Evolutionary conservation across 2,797 vertebrate genomes (phyloP).

Genomic region (Tiaroga cobitis): DNA sequence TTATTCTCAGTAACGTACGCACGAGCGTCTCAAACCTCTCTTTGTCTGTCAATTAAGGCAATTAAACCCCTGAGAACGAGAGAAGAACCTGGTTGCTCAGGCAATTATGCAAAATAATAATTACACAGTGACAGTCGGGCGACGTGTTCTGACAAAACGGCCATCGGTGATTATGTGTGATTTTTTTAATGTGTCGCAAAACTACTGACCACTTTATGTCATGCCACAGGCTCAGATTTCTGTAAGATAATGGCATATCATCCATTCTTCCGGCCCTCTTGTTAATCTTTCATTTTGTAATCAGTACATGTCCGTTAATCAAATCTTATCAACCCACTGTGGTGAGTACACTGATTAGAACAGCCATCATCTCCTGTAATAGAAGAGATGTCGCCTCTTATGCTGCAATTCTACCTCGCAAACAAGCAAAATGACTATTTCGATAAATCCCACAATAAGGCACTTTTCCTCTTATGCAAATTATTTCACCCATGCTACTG

Average conservation of each 20-base stretch:
- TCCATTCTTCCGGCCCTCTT: conserved; percentile 21
- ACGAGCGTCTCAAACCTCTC: conserved; percentile 23
- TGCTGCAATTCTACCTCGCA: conserved; percentile 39
- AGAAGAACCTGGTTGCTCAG: conserved; percentile 39
- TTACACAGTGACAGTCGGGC: conserved; percentile 41
- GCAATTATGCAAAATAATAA: conserved; percentile 57
- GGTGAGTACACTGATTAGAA: conserved; percentile 52
- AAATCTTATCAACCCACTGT: conserved; percentile 67
- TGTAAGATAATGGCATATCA: conserved; percentile 22
- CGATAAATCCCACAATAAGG: conserved; percentile 40
- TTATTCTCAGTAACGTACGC: conserved; percentile 38
- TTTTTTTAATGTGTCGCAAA: neutral
- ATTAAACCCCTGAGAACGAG: conserved; percentile 48
- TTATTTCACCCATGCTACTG: conserved; percentile 25
- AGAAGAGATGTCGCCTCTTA: conserved; percentile 51
- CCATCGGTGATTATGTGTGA: conserved; percentile 12
- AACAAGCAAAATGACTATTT: conserved; percentile 39
- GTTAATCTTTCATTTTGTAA: conserved; percentile 57
- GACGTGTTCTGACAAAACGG: conserved; percentile 25
- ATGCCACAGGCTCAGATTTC: conserved; percentile 15
- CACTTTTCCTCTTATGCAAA: conserved; percentile 54
- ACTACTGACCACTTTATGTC: conserved; percentile 23
- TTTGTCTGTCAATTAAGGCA: conserved; percentile 56
- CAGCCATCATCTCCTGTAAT: conserved; percentile 55
- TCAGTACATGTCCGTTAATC: conserved; percentile 67